Base-by-base conservation (phyloP, 2,888 invertebrate species). In the Synergus itoensis region DNA sequence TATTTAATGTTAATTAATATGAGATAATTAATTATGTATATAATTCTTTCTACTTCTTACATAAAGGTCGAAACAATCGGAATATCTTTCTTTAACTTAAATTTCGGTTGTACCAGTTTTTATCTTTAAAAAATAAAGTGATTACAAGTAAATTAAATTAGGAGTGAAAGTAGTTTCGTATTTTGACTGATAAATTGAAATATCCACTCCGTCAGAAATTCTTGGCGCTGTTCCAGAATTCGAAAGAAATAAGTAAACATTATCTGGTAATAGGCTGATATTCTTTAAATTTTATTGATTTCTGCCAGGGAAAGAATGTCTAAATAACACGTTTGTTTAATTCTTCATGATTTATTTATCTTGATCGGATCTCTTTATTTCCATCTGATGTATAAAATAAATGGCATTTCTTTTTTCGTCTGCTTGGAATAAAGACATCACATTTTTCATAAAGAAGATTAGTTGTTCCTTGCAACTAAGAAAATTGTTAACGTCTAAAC, bases 171-270 rank as follows among this genome's bases (percentile, higher is more conserved):
- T 28, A 45, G 28, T 43, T 28, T 69, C 45, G 4, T 21, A 7
- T 45, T 28, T 48, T 16, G 4, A 36, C 28, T 73, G 36, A 73
- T 73, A 48, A 73, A 73, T 53, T 73, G 48, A 8, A 73, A 45
- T 53, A 73, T 73, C 48, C 28, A 12, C 21, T 14, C 11, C 1
- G 1, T 4, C 21, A 1, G 18, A 48, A 28, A 73, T 73, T 73
- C 48, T 73, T 73, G 48, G 69, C 48, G 18, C 5, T 43, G 21
- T 43, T 45, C 48, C 69, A 16, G 16, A 73, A 73, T 73, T 73
- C 48, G 16, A 73, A 36, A 73, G 48, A 11, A 48, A 73, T 36
- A 73, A 73, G 69, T 73, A 73, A 73, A 73, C 69, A 53, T 53
- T 48, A 45, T 73, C 69, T 73, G 16, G 16, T 48, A 53, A 48